Evolutionary conservation across 2,113 vertebrate species (phyloP), one percentile per base, ranked within the genome.

Genomic region (Rynchops niger): DNA sequence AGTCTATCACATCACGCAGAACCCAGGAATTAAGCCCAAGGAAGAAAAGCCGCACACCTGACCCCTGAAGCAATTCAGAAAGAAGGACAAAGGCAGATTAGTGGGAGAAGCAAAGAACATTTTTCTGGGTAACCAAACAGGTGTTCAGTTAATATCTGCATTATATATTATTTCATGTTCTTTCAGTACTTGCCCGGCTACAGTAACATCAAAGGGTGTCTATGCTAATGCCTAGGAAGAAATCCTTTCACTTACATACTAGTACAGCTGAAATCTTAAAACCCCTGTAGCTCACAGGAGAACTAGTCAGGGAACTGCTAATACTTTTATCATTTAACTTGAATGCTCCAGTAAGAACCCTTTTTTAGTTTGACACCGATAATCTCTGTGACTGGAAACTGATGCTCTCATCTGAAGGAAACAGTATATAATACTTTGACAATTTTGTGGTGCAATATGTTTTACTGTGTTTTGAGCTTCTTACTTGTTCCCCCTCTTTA

Each of bases 401-500:
- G 16, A 38, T 59, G 13, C 29, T 74, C 20, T 45, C n/a, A 22
- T 27, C 27, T 13, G 22, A 79, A 72, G 9, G 4, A 71, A 88
- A 58, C 16, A 15, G 12, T 36, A 23, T 5, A 15, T 21, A 70
- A 59, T 38, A 45, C 22, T 53, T 52, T 4, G 22, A 30, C 12
- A n/a, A 11, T 71, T 95, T 10, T 38, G 20, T 26, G 40, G 13
- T 63, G 15, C 20, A 53, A 6, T 56, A 59, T 27, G 34, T 29
- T 82, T 27, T 52, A 40, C 10, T 49, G 16, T 36, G 12, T 36
- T 76, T 55, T 65, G 19, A 53, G 10, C 2, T 45, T 78, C 40
- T 78, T 47, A 23, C 8, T 7, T 29, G 4, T 17, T 8, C 3
- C 2, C 4, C 1, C 2, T 5, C 9, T 56, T 43, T 30, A 34